phyloP scores from a whole-genome alignment of 1,140 invertebrate genomes.

The Drosophila erecta region DNA sequence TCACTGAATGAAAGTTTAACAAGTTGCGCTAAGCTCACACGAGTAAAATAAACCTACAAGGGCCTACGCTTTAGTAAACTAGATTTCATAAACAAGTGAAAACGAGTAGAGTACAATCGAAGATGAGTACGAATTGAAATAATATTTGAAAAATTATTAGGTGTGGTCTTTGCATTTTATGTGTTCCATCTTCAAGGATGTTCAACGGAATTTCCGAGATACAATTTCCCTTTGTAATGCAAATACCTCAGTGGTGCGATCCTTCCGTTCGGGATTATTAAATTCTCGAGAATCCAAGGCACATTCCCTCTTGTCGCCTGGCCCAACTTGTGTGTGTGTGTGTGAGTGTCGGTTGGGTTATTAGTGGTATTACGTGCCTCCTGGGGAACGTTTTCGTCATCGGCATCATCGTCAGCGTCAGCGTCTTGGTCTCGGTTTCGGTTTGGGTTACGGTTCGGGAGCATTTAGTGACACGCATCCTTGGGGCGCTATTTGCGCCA shows the following conservation, averaged over 20 bases:
- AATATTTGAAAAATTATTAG: too few relatives aligned
- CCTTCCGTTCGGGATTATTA: constrained; percentile 23
- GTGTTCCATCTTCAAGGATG: not conserved
- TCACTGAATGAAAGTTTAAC: constrained; percentile 7
- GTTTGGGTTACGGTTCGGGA: constrained; percentile 9
- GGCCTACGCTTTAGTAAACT: constrained; percentile 7
- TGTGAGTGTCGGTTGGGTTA: constrained; percentile 39
- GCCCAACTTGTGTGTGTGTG: constrained; percentile 1
- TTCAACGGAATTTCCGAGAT: not conserved
- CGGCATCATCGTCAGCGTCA: constrained; percentile 33
- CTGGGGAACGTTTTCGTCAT: constrained; percentile 36
- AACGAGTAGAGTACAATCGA: constrained; percentile 9
- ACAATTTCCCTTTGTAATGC: not conserved
- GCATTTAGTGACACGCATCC: constrained; percentile 50
- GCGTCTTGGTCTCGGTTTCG: constrained; percentile 29
- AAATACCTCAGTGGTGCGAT: constrained; percentile 2
- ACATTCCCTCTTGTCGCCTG: constrained; percentile 20
- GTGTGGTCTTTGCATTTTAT: not conserved
- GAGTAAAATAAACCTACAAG: constrained; percentile 8
- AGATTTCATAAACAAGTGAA: constrained; percentile 18
- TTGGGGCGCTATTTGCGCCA: constrained; percentile 56
- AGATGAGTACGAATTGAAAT: not conserved
- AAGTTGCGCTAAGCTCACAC: constrained; percentile 10
- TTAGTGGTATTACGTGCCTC: constrained; percentile 60
- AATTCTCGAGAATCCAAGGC: constrained; percentile 13